Evolutionary conservation across 2,113 vertebrate genomes (phyloP).

Genomic region (Perccottus glenii): DNA sequence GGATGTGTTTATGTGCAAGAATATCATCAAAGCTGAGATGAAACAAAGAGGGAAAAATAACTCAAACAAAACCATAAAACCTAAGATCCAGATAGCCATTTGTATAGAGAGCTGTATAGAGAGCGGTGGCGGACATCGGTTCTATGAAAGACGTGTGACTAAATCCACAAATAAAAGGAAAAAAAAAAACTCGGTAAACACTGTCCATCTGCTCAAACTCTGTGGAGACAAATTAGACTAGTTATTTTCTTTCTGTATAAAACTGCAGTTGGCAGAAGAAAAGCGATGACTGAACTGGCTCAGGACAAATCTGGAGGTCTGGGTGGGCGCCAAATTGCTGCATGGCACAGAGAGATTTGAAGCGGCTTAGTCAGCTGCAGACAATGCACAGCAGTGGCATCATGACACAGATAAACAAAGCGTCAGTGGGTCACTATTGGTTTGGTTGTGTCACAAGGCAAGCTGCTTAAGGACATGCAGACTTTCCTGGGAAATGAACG

Average conservation of each 20-base stretch:
- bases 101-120: constrained; percentile 28
- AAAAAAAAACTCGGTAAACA: constrained; percentile 19
- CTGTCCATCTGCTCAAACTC: constrained; percentile 47
- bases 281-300: constrained; percentile 41
- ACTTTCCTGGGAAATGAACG: constrained; percentile 37
- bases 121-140: constrained; percentile 29
- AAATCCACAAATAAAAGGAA: constrained; percentile 34
- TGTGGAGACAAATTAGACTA: constrained; percentile 55
- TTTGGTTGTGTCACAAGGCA: constrained; percentile 36
- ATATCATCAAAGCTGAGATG: constrained; percentile 24
- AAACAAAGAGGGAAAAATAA: constrained; percentile 28
- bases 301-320: constrained; percentile 63
- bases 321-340: constrained; percentile 55
- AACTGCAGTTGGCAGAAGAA: constrained; percentile 41
- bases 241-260: constrained; percentile 40
- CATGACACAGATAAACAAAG: constrained; percentile 68
- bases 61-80: background rate
- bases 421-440: constrained; percentile 59
- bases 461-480: constrained; percentile 44
- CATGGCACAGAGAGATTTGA: constrained; percentile 48
- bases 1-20: constrained; percentile 15
- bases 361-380: constrained; percentile 65
- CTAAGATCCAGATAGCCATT: constrained; percentile 1
- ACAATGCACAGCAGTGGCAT: constrained; percentile 68
- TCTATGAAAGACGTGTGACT: constrained; percentile 13